These are phyloP conservation scores for Amblyteles armatorius DNA, from an alignment of 2,888 invertebrate genomes.

Conservation along the genomic window DNA sequence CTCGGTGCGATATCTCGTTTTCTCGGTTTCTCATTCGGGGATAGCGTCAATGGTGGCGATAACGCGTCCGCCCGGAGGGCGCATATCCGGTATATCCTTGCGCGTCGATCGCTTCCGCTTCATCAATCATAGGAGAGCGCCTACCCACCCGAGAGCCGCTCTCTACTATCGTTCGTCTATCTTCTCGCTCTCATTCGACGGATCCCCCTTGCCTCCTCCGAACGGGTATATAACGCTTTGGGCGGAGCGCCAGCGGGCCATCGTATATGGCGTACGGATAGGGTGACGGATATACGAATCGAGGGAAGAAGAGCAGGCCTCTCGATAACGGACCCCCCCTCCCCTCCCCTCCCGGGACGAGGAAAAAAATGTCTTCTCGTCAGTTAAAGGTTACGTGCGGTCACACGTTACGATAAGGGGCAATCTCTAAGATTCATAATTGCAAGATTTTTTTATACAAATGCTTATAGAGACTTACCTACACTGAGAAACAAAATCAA, in stretches of 20 bases:
- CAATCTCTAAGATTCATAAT: conserved; percentile 43
- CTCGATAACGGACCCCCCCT: conserved; percentile 40
- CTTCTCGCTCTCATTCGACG: conserved; percentile 16
- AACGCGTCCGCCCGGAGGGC: conserved; percentile 52
- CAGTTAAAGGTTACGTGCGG: conserved; percentile 25
- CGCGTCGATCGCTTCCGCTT: conserved; percentile 65
- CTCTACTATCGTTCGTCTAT: conserved; percentile 59
- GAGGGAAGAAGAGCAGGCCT: conserved; percentile 38
- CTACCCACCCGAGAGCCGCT: conserved; percentile 21
- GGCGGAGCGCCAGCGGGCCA: conserved; percentile 57
- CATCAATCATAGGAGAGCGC: conserved; percentile 64
- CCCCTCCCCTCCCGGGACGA: neutral
- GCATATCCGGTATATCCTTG: conserved; percentile 54
- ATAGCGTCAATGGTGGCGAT: conserved; percentile 62
- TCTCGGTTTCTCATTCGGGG: conserved; percentile 31
- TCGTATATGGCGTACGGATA: conserved; percentile 42
- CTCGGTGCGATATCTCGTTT: conserved; percentile 32
- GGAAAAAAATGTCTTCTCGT: conserved; percentile 43
- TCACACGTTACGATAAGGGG: conserved; percentile 32
- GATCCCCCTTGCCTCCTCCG: neutral
- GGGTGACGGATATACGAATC: conserved; percentile 61
- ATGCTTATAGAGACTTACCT: too few relatives aligned
- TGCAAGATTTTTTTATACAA: neutral
- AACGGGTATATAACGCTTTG: conserved; percentile 55
- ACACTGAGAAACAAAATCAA: too few relatives aligned